Base-by-base conservation (phyloP, 2,888 invertebrate genomes). In the Rhagonycha fulva region DNA sequence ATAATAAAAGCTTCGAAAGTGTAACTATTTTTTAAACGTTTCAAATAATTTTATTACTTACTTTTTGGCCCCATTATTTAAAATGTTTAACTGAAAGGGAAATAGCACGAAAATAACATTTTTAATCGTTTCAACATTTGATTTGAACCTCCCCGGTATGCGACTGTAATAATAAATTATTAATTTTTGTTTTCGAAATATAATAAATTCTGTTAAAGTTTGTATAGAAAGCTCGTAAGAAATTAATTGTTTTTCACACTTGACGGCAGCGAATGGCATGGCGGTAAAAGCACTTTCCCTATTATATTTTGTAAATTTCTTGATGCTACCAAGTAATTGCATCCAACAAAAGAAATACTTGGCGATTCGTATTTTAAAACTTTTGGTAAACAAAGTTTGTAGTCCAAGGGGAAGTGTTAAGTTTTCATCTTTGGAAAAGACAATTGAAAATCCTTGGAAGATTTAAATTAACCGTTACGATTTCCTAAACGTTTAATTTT, bases 181-280 rank as follows among this genome's bases (percentile, higher is more conserved):
- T n/a, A 47, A n/a, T 47, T 47, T 32, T n/a, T 47, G 47, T 47
- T 47, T 47, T 47, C 47, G 47, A 47, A 47, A 47, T 28, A 28
- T 47, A 47, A 47, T 47, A 47, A 67, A 72, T 68, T 72, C 61
- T 23, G 19, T 26, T 68, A 23, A 68, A 14, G 19, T 74, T 70
- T 47, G 47, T 72, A 71, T 74, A 74, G 74, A 74, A 74, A 74
- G 74, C 74, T 71, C 72, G 62, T 74, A 62, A 67, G 68, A 32
- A 74, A 69, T 74, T 74, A 69, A 74, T 74, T 69, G 70, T 74
- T 74, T 70, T 74, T 74, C 70, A 74, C 74, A 74, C 70, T 74
- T 63, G 74, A 67, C 71, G 74, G 70, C 30, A 30, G 23, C 28
- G 66, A 74, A 69, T 14, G 62, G 28, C 62, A 69, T 14, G 62